Evolutionary conservation across 2,113 vertebrate species (phyloP), one percentile per base, ranked within the genome.

Genomic region (Seriola dumerili): DNA sequence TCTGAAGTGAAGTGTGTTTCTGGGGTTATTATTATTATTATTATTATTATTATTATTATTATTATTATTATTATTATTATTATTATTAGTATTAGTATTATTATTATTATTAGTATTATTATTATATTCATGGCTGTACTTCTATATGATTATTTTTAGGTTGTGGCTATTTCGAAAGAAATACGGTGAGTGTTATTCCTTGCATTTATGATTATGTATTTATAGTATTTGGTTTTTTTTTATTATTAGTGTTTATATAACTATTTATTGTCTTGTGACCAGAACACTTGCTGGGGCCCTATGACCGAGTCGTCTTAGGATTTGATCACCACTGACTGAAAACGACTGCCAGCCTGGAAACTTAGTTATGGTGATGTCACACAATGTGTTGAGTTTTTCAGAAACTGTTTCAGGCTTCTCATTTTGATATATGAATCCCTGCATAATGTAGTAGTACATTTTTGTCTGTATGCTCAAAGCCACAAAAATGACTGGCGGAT

Each of bases 121-220:
- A 38, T 38, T 38, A 8, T n/a, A n/a, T 40, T 86, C 23, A 78
- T 29, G 7, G n/a, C 19, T 66, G 34, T 70, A 21, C 11, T 68
- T 66, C n/a, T 72, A 0, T 75, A 29, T 3, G 17, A n/a, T 57
- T 64, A 7, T 78, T 78, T 84, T n/a, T 72, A 90, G 89, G 89
- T 76, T 81, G 83, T 25, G 11, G 0, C 42, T 0, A 1, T 14
- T 0, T 0, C 0, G 0, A 44, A 1, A 1, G 3, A 0, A 2
- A 0, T 0, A 0, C 0, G 1, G 88, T 90, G 71, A 90, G 88
- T 83, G 0, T 65, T 54, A 17, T 4, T 71, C 14, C 13, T 40
- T 23, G 14, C 13, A 9, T 29, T 71, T 8, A 16, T 4, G 0
- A n/a, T n/a, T 2, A 25, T 76, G n/a, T 3, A 34, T 61, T 29